phyloP scores from a whole-genome alignment of 1,140 invertebrate genomes.

The Diorhabda sublineata region DNA sequence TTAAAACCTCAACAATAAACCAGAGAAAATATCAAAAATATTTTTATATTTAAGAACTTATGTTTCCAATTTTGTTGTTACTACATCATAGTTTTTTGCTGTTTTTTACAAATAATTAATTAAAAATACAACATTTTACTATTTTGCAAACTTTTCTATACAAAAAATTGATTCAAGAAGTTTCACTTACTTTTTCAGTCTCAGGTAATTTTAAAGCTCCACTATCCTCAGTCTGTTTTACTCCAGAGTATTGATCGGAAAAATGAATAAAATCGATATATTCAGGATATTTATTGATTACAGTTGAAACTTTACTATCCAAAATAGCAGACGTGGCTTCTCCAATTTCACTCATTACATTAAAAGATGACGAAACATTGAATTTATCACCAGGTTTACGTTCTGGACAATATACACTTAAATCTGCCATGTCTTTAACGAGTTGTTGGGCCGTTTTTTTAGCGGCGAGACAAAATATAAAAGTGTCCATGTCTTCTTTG shows the following conservation, averaged over 20 bases:
- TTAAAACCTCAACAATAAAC: no score
- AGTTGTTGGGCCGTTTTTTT: conserved; percentile 83
- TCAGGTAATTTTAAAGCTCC: conserved; percentile 42
- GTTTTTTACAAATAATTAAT: no score
- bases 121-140: no score
- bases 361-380: conserved; percentile 75
- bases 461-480: conserved; percentile 87
- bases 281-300: conserved; percentile 80
- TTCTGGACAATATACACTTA: conserved; percentile 90
- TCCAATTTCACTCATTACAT: conserved; percentile 83
- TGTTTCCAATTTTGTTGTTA: no score
- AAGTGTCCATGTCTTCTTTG: conserved; percentile 87
- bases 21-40: no score
- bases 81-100: no score
- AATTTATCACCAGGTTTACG: conserved; percentile 81
- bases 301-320: conserved; percentile 76
- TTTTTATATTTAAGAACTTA: no score
- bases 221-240: conserved; percentile 72
- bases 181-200: conserved; percentile 38
- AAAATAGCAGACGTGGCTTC: conserved; percentile 81
- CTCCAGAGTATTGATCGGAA: conserved; percentile 91
- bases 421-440: conserved; percentile 89
- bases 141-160: no score
- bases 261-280: conserved; percentile 95
- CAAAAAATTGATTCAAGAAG: no score